Evolutionary conservation across 2,113 vertebrate species (phyloP).

Genomic region (Oreocharis arfaki): DNA sequence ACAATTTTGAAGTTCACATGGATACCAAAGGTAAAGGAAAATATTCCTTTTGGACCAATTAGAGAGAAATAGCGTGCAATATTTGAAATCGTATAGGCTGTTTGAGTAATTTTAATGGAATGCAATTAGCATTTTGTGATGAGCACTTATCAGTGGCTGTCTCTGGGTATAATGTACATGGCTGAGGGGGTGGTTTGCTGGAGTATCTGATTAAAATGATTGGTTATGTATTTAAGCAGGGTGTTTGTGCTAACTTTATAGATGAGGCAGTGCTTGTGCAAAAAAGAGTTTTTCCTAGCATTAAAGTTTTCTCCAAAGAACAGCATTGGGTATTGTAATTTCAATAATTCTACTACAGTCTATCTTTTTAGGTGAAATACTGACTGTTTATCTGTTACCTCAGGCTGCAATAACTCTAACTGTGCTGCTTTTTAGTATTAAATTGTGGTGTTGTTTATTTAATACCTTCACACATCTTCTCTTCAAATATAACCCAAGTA

Average conservation of each 20-base stretch:
- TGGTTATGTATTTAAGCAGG: neutral
- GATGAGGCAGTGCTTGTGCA: neutral
- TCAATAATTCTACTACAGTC: neutral
- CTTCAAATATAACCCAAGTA: neutral
- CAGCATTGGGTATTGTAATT: neutral
- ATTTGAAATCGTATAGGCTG: neutral
- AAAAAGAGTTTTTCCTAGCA: neutral
- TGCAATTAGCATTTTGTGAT: neutral
- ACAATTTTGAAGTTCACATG: neutral
- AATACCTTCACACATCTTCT: neutral
- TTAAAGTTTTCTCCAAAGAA: neutral
- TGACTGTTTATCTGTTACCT: neutral
- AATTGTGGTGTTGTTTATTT: neutral
- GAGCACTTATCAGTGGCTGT: neutral
- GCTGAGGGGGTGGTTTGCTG: neutral
- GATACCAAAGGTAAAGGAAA: conserved; percentile 5
- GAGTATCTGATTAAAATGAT: conserved; percentile 34
- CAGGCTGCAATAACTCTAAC: neutral
- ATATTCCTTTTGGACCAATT: conserved; percentile 5
- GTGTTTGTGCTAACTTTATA: neutral
- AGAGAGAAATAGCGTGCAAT: neutral
- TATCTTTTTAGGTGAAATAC: neutral
- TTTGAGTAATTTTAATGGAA: neutral
- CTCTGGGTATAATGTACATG: neutral
- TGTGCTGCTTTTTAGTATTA: neutral